Conservation (phyloP, 2,797 vertebrate species). For the Caiman crocodilus region DNA sequence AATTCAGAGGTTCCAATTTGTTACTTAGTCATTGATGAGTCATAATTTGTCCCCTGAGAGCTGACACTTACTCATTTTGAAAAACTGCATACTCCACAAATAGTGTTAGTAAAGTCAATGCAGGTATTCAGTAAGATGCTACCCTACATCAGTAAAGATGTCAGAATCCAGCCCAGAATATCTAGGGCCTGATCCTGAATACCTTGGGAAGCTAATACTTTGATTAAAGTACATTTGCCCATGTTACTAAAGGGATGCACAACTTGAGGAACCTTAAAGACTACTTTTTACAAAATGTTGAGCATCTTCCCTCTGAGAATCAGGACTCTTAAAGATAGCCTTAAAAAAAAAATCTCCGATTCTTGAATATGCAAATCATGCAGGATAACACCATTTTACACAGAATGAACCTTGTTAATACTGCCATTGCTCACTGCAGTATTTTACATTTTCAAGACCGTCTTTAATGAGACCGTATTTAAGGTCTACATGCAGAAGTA, state of each 20-base stretch:
- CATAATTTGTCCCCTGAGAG: not conserved
- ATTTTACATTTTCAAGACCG: not conserved
- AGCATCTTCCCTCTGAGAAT: not conserved
- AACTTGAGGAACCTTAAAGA: not conserved
- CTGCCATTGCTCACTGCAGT: not conserved
- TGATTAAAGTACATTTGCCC: not conserved
- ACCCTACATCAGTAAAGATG: rapidly evolving
- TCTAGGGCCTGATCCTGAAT: not conserved
- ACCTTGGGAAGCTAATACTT: not conserved
- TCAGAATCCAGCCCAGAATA: not conserved
- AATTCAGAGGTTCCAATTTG: slow-evolving; percentile 14
- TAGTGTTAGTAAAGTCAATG: rapidly evolving
- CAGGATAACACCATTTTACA: not conserved
- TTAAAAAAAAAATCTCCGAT: not conserved
- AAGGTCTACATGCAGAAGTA: too few species aligned
- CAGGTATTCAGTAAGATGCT: rapidly evolving
- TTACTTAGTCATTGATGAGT: slow-evolving; percentile 49
- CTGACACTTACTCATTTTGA: too few species aligned
- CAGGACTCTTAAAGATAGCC: not conserved
- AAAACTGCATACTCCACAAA: not conserved
- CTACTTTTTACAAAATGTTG: not conserved
- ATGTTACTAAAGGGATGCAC: not conserved
- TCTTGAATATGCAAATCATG: not conserved
- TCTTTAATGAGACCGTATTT: not conserved
- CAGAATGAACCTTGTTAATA: not conserved